phyloP scores from a whole-genome alignment of 1,140 invertebrate species.

The Oryzaephilus surinamensis region DNA sequence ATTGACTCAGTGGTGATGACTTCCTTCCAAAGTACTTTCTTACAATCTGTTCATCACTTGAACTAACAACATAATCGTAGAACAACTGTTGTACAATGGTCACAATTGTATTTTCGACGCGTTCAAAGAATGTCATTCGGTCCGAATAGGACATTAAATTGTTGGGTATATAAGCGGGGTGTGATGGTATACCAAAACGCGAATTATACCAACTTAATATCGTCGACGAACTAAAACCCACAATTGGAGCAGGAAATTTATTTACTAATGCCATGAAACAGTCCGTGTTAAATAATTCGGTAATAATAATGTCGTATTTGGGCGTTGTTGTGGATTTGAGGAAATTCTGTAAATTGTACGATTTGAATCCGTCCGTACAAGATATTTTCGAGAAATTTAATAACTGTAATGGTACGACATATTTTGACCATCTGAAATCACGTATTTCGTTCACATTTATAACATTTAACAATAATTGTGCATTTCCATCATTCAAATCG shows the following conservation, averaged over 20 bases:
- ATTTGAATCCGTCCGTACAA: background rate
- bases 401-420: no score
- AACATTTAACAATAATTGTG: no score
- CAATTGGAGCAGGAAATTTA: conserved; percentile 49
- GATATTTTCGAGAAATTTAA: conserved; percentile 6
- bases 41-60: conserved; percentile 14
- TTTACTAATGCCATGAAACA: conserved; percentile 52
- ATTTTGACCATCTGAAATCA: no score
- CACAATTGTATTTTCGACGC: conserved; percentile 37
- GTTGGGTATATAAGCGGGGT: conserved; percentile 46
- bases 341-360: background rate
- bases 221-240: conserved; percentile 41
- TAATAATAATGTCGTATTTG: conserved; percentile 51
- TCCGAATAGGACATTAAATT: conserved; percentile 43
- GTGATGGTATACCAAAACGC: conserved; percentile 44
- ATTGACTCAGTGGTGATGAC: background rate
- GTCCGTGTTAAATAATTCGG: conserved; percentile 57
- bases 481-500: background rate
- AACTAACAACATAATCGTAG: conserved; percentile 9
- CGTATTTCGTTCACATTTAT: no score
- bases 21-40: conserved; percentile 34
- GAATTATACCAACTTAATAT: conserved; percentile 49
- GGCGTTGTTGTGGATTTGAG: no score
- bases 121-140: conserved; percentile 41
- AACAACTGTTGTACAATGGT: conserved; percentile 2